Percentiles rank a stretch among this genome's conserved stretches.
phyloP scores from a whole-genome alignment of 92 coral and sea anemone genomes.

The Metridium senile region DNA sequence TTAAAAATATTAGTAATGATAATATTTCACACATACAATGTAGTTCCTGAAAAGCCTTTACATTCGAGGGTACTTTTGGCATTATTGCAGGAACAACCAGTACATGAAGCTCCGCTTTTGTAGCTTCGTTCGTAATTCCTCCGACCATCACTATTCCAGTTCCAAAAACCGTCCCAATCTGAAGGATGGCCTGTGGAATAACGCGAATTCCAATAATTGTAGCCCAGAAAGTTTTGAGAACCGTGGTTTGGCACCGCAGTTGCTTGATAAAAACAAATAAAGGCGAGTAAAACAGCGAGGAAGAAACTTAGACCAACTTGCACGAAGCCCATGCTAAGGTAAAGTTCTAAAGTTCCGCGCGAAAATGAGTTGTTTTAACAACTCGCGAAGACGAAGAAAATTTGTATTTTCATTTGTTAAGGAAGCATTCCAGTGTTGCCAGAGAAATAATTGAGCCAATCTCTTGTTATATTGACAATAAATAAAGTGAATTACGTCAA shows the following conservation, averaged over 20 bases:
- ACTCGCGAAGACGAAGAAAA: not conserved
- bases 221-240: constrained; percentile 39
- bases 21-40: constrained; percentile 37
- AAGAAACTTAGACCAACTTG: constrained; percentile 5
- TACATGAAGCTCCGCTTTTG: not conserved
- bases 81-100: constrained; percentile 59
- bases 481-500: constrained; percentile 24
- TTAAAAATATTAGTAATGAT: no score
- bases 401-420: not conserved
- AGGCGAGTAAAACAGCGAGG: constrained; percentile 2
- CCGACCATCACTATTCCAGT: constrained; percentile 37
- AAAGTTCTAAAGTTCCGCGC: no score
- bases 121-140: constrained; percentile 54
- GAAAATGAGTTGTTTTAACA: not conserved
- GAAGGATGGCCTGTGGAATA: constrained; percentile 54
- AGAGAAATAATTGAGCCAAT: constrained; percentile 22
- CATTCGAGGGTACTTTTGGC: constrained; percentile 48
- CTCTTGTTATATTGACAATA: constrained; percentile 15
- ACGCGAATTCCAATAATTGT: constrained; percentile 77
- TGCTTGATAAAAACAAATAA: constrained; percentile 2
- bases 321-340: no score
- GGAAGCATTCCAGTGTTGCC: constrained; percentile 35
- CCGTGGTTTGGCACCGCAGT: constrained; percentile 54
- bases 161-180: constrained; percentile 97
- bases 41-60: constrained; percentile 16